A percentile compares a stretch with the other conserved stretches of the same genome.
Evolutionary conservation across 2,888 invertebrate genomes (phyloP).

Genomic region (Bruchidius siliquastri): DNA sequence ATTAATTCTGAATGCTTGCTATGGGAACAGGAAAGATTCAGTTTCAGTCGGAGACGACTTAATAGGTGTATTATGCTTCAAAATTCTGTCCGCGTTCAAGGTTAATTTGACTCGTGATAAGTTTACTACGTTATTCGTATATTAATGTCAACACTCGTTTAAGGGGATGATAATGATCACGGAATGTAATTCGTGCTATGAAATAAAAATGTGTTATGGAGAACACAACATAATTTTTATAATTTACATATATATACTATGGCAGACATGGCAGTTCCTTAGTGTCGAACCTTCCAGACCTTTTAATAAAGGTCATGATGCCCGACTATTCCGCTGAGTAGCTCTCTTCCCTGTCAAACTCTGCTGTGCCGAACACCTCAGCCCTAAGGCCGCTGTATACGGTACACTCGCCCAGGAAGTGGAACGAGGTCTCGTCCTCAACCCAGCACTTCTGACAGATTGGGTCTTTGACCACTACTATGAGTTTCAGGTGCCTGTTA

Average conservation of each 20-base stretch:
- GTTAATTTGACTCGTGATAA: not conserved
- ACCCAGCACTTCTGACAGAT: too few species aligned
- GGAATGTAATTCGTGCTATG: not conserved
- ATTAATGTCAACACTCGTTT: not conserved
- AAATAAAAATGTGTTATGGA: not conserved
- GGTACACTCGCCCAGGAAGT: too few species aligned
- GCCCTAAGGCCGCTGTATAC: too few species aligned
- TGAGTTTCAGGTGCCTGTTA: too few species aligned
- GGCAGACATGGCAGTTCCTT: too few species aligned
- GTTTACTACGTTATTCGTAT: not conserved
- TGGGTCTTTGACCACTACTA: too few species aligned
- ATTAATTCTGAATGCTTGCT: not conserved
- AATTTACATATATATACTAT: not conserved
- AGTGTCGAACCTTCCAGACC: too few species aligned
- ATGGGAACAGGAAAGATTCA: not conserved
- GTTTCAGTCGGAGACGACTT: not conserved
- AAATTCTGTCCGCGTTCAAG: not conserved
- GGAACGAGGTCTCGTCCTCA: too few species aligned
- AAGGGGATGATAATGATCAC: not conserved
- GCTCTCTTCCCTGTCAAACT: too few species aligned
- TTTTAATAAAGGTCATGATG: too few species aligned
- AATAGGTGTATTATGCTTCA: not conserved
- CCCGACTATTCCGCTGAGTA: too few species aligned
- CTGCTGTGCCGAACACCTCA: too few species aligned
- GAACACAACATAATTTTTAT: not conserved